Conservation (phyloP, 2,797 vertebrate genomes). For the Parambassis ranga region DNA sequence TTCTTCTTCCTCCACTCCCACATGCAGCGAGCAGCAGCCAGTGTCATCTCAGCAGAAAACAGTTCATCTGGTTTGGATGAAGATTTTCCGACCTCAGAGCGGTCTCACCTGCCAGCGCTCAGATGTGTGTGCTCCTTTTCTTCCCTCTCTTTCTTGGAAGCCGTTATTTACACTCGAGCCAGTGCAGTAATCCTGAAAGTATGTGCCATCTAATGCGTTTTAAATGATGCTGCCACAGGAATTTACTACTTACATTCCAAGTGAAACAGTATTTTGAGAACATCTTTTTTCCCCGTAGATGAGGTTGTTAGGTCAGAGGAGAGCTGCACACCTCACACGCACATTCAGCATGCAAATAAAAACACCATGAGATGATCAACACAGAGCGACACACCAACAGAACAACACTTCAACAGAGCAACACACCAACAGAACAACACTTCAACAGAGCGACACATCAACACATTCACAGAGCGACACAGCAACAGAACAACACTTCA, state of each 20-base stretch:
- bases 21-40: conserved; percentile 16
- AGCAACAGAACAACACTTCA: no score
- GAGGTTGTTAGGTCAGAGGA: neutral
- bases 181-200: conserved; percentile 37
- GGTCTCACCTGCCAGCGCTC: conserved; percentile 48
- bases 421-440: no score
- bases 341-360: no score
- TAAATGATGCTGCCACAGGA: conserved; percentile 27
- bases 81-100: conserved; percentile 38
- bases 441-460: no score
- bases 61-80: conserved; percentile 55
- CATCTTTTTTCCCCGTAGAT: neutral
- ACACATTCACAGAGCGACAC: no score
- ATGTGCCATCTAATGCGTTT: conserved; percentile 35
- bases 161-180: conserved; percentile 1
- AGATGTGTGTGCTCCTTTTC: neutral
- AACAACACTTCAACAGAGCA: no score
- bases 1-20: conserved; percentile 16
- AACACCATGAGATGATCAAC: no score
- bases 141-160: conserved; percentile 28
- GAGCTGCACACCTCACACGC: no score
- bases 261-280: conserved; percentile 1
- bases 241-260: conserved; percentile 43
- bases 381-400: no score
- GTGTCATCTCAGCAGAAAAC: conserved; percentile 22